Evolutionary conservation across 2,113 vertebrate genomes (phyloP), one percentile per base, ranked within the genome.

Genomic region (Australoheros scitulus): DNA sequence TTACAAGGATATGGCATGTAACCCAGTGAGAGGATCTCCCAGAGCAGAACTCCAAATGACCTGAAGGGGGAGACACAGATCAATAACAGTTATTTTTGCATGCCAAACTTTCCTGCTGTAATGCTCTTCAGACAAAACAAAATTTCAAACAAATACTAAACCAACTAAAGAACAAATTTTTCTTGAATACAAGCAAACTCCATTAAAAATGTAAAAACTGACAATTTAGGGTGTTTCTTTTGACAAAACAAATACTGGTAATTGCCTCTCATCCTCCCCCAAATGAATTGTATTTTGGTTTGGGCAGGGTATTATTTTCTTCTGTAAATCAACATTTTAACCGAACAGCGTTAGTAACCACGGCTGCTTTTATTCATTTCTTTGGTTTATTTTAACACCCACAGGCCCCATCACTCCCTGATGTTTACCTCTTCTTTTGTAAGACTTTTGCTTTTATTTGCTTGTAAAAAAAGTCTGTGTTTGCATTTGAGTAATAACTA

Each of bases 31-130:
- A 98, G 96, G 88, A 98, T 97, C 93, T 99, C 97, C 97, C 97
- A 98, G 18, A 99, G 96, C 64, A 99, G 94, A 55, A 98, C 97
- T 36, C 98, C 98, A 86, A 99, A 99, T 20, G 98, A 99, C 97
- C 97, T 99, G 92, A 84, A 90, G 92, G 88, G 81, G 95, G 95
- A 92, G 93, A 89, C 85, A 93, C 55, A 86, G 82, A 43, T 63
- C 74, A 87, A 34, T 56, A 68, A 60, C 63, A 34, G 15, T 59
- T 38, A 10, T 2, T 8, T 36, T 36, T 20, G 11, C 61, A 63
- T 22, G 18, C 14, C 7, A 24, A 26, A 52, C 20, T n/a, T 47
- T 20, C 22, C 11, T 20, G 36, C 13, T 63, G 58, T 32, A 22
- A 26, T 26, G 2, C n/a, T 70, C 11, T 3, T 84, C 36, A 57